These are phyloP conservation scores for Percopsis omiscomaycus DNA, from an alignment of 2,797 vertebrate genomes.

Conservation along the genomic window DNA sequence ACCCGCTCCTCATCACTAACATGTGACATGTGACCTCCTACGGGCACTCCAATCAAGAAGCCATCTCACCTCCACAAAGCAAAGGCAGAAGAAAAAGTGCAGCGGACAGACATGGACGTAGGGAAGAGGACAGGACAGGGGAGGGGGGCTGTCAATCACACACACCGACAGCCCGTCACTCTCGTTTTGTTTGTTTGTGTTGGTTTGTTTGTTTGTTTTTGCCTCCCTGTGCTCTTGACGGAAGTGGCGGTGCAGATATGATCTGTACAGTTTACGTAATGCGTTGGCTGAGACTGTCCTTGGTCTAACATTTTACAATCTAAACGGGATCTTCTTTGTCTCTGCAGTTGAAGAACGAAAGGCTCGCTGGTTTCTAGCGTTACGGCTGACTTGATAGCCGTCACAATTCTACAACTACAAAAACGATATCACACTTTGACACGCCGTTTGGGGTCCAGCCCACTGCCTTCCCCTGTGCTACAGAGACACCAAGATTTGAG, in stretches of 20 bases:
- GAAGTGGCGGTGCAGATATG: conserved; percentile 14
- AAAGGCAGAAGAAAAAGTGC: conserved; percentile 29
- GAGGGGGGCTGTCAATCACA: conserved; percentile 62
- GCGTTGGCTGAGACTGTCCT: not conserved
- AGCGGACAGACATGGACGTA: conserved; percentile 21
- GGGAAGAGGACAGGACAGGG: conserved; percentile 7
- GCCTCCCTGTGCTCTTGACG: conserved; percentile 29
- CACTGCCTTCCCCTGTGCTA: conserved; percentile 15
- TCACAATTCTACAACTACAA: conserved; percentile 26
- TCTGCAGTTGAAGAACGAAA: conserved; percentile 32
- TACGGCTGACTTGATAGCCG: conserved; percentile 6
- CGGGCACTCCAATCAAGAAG: conserved; percentile 72
- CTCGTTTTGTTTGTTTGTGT: conserved; percentile 64
- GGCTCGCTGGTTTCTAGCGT: conserved; percentile 15
- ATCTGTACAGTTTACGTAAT: not conserved
- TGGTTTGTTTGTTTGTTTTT: conserved; percentile 56
- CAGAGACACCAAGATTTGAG: conserved; percentile 17
- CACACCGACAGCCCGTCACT: conserved; percentile 43
- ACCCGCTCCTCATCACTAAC: conserved; percentile 58
- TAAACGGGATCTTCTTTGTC: conserved; percentile 46
- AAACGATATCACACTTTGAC: conserved; percentile 16
- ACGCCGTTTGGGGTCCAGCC: conserved; percentile 17
- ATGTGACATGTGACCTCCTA: conserved; percentile 77
- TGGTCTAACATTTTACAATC: not conserved
- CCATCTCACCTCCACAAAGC: conserved; percentile 60